Evolutionary conservation across 1,140 invertebrate species (phyloP), one percentile per base, ranked within the genome.

Genomic region (Panagrolaimus sp.): DNA sequence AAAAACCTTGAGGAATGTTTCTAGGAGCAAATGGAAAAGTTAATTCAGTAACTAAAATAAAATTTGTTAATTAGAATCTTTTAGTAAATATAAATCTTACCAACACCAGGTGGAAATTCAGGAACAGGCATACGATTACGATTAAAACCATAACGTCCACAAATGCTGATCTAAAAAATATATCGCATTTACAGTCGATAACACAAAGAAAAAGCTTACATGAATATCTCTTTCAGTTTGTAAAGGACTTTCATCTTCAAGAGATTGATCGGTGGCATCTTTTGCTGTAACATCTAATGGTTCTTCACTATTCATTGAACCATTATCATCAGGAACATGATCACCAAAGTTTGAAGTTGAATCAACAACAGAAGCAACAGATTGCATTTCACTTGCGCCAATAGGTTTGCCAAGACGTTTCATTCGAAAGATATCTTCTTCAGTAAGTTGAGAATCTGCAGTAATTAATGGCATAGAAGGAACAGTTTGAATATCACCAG

Each of bases 331-430:
- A 5, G 43, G 44, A 8, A 74, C 72, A 46, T 74, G 73, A 23
- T 81, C 79, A 43, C 73, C 79, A 44, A 82, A 72, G 51, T 82
- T 83, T 8, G 77, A 80, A 0, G 79, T 73, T 9, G 79, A 81
- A 65, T 81, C 79, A 20, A 77, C 81, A 3, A 76, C 45, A 14
- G 81, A 83, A 11, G 81, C 66, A 9, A 81, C 75, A 1, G 81
- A 83, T 43, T 81, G 76, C 38, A 25, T 53, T 46, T 64, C 38
- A 42, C 38, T 47, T 16, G 63, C 9, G 7, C 47, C 47, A 16
- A 51, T 44, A 38, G 42, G n/a, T 9, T 71, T 9, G 23, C 64
- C 14, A 45, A 75, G 42, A 9, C 48, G 51, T 25, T 72, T 79
- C 69, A 77, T 77, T 5, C 76, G 78, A 64, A 79, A 79, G 47